These are phyloP conservation scores for Polymixis lichenea DNA, from an alignment of 2,888 invertebrate genomes.

Conservation along the genomic window DNA sequence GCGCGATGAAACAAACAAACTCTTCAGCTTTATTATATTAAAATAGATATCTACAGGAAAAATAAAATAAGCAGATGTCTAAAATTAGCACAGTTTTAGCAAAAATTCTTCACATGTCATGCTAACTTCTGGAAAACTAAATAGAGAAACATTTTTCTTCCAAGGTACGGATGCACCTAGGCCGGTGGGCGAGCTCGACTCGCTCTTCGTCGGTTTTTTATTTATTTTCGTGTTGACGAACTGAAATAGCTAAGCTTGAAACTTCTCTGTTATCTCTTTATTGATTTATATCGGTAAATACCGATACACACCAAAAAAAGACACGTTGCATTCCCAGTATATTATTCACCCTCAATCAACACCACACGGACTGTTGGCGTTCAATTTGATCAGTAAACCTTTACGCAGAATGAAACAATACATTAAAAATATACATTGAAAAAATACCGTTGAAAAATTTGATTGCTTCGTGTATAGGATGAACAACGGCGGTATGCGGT, in stretches of 20 bases:
- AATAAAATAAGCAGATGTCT: no score
- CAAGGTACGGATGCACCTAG: not conserved
- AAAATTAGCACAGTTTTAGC: not conserved
- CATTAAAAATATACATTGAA: no score
- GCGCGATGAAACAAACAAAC: no score
- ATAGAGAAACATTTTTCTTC: not conserved
- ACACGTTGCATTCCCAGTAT: not conserved
- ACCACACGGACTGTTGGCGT: not conserved
- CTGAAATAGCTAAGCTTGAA: not conserved
- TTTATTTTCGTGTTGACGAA: not conserved
- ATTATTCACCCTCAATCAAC: not conserved
- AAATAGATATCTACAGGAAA: no score
- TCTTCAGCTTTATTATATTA: no score
- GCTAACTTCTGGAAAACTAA: not conserved
- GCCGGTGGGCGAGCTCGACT: not conserved
- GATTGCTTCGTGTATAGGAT: not conserved
- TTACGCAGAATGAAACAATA: conserved; percentile 19
- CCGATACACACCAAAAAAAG: not conserved
- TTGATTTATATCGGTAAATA: not conserved
- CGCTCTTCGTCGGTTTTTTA: not conserved
- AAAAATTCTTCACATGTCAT: not conserved
- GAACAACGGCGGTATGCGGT: not conserved
- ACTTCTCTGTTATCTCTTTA: not conserved
- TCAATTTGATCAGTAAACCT: conserved; percentile 2
- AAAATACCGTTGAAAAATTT: not conserved